Conservation (phyloP, 2,797 vertebrate species). For the Myripristis jacobus region DNA sequence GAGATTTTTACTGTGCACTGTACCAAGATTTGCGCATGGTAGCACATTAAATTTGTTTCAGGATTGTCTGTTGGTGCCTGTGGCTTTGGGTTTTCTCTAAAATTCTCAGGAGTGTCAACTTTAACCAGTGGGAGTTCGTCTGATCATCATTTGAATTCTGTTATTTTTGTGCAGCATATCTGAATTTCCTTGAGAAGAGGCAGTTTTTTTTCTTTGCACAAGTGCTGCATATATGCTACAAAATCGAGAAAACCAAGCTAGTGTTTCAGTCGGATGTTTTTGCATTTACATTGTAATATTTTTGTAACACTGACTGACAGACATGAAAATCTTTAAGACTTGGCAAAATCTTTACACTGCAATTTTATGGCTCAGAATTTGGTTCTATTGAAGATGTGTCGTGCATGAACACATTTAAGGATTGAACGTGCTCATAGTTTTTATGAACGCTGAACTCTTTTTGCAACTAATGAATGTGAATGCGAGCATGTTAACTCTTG, state of each 20-base stretch:
- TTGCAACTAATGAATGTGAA: no score
- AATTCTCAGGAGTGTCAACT: neutral
- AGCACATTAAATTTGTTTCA: no score
- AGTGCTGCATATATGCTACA: neutral
- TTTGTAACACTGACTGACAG: neutral
- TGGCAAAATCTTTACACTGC: neutral
- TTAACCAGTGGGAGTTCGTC: slow-evolving; percentile 17
- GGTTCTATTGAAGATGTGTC: no score
- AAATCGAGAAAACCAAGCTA: no score
- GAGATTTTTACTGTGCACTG: neutral
- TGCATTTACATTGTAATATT: slow-evolving; percentile 1
- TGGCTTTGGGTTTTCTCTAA: no score
- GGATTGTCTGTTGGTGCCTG: no score
- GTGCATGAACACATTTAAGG: no score
- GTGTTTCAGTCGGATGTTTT: no score
- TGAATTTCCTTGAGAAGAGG: slow-evolving; percentile 9
- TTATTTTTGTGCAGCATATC: slow-evolving; percentile 26
- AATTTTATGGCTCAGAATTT: neutral
- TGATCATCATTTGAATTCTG: slow-evolving; percentile 13
- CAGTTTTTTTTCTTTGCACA: neutral
- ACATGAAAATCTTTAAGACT: neutral
- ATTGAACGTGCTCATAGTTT: no score
- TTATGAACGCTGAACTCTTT: no score
- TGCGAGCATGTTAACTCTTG: no score
- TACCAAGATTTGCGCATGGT: no score